phyloP scores from a whole-genome alignment of 92 coral and sea anemone species.

The Siderastrea siderea region DNA sequence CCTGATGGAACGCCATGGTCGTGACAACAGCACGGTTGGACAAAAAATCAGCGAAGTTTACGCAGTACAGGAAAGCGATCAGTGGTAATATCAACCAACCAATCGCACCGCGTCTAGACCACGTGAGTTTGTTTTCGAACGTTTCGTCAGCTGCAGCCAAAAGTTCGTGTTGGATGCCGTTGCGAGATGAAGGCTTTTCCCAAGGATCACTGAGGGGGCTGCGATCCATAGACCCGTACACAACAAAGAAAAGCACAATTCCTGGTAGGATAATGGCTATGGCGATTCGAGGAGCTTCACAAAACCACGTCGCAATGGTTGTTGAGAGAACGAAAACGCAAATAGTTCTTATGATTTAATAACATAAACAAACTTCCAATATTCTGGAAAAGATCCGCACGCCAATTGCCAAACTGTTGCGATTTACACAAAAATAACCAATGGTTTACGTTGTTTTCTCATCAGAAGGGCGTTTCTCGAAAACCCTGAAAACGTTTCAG shows the following conservation, averaged over 20 bases:
- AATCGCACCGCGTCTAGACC: conserved; percentile 28
- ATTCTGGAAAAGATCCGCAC: no score
- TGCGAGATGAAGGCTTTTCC: neutral
- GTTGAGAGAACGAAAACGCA: neutral
- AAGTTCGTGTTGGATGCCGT: conserved; percentile 8
- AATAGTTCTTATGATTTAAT: neutral
- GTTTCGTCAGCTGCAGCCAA: neutral
- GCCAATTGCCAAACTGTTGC: no score
- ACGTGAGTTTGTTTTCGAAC: conserved; percentile 39
- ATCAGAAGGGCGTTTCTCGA: no score
- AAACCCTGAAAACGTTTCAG: no score
- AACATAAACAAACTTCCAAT: no score
- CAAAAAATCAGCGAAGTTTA: conserved; percentile 74
- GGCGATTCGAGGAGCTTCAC: conserved; percentile 43
- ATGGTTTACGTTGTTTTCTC: no score
- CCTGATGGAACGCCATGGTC: conserved; percentile 60
- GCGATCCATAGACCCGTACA: conserved; percentile 43
- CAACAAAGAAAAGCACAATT: conserved; percentile 16
- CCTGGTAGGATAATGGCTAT: conserved; percentile 36
- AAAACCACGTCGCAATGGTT: conserved; percentile 50
- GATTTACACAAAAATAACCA: no score
- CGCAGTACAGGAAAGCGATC: conserved; percentile 67
- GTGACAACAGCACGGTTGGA: conserved; percentile 80
- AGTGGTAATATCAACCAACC: conserved; percentile 49
- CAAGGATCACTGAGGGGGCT: conserved; percentile 13